Evolutionary conservation across 2,888 invertebrate species (phyloP).

Genomic region (Cheilosia urbana): DNA sequence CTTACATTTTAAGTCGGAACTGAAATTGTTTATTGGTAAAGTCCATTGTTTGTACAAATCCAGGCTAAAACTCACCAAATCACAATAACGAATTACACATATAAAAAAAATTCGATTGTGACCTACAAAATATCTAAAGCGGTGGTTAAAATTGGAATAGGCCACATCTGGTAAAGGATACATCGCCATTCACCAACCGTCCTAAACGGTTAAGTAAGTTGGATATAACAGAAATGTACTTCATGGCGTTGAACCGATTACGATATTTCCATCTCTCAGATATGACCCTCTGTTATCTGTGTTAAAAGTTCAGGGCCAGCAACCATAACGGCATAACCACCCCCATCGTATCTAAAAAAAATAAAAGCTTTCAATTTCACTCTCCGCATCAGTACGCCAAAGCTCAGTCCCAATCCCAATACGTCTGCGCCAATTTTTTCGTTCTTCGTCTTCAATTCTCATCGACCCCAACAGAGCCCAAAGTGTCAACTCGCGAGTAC

Average conservation of each 20-base stretch:
- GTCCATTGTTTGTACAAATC: no score
- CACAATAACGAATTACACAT: no score
- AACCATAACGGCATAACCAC: background rate
- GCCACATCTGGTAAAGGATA: no score
- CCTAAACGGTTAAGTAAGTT: background rate
- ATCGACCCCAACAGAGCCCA: slow-evolving; percentile 28
- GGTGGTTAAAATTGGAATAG: no score
- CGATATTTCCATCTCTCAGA: slow-evolving; percentile 19
- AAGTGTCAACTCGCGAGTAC: slow-evolving; percentile 53
- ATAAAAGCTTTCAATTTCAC: slow-evolving; percentile 30
- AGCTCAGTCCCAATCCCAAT: slow-evolving; percentile 31
- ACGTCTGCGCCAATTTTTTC: slow-evolving; percentile 62
- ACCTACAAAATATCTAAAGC: no score
- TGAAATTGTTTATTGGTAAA: no score
- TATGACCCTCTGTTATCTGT: slow-evolving; percentile 60
- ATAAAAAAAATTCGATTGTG: no score
- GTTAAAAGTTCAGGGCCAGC: slow-evolving; percentile 70
- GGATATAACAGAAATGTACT: background rate
- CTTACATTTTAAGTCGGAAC: no score
- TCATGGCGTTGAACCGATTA: slow-evolving; percentile 55
- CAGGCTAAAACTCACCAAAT: no score
- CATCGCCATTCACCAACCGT: no score
- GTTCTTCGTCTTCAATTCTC: background rate
- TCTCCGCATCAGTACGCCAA: slow-evolving; percentile 28
- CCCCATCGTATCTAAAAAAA: background rate